Base-by-base conservation (phyloP, 2,888 invertebrate species). In the Escarpia spicata region DNA sequence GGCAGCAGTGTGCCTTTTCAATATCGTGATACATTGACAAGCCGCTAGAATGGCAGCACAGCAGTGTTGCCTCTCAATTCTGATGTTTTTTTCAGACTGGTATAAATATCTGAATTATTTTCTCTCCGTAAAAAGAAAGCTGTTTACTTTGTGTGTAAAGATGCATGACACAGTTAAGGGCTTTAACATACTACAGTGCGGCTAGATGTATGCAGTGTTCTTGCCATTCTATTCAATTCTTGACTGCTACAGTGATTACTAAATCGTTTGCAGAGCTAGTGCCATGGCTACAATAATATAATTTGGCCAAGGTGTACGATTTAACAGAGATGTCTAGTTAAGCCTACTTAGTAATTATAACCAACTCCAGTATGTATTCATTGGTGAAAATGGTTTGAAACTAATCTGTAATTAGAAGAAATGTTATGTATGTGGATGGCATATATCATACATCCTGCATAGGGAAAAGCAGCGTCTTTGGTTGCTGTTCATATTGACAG, bases 41-140 rank as follows among this genome's bases (percentile, higher is more conserved):
- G 75, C n/a, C 75, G 19, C 19, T 75, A 75, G 75, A 75, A 75
- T 75, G 75, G 75, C 75, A 75, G 75, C 75, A 75, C 75, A n/a
- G 75, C 6, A 75, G 3, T 26, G 26, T 26, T 19, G 75, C 75
- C 19, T 26, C 19, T 75, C n/a, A 6, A 26, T 75, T n/a, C 75
- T 75, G 19, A 19, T 60, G 75, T 19, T 75, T 3, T 3, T 75
- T 52, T 8, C 19, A 19, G 26, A 26, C 19, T 75, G 3, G 75
- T 75, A n/a, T 26, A 75, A 3, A 26, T 26, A 75, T 75, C 52
- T 15, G 52, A 52, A 52, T 52, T 52, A 15, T 52, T 52, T 37
- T 12, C 12, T 52, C 15, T 52, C 52, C 15, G 15, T 52, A 52
- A 4, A 52, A 9, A 15, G 52, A 52, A 52, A 75, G 3, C 75